phyloP scores from a whole-genome alignment of 2,888 invertebrate species.

The Herminia tarsipennalis region DNA sequence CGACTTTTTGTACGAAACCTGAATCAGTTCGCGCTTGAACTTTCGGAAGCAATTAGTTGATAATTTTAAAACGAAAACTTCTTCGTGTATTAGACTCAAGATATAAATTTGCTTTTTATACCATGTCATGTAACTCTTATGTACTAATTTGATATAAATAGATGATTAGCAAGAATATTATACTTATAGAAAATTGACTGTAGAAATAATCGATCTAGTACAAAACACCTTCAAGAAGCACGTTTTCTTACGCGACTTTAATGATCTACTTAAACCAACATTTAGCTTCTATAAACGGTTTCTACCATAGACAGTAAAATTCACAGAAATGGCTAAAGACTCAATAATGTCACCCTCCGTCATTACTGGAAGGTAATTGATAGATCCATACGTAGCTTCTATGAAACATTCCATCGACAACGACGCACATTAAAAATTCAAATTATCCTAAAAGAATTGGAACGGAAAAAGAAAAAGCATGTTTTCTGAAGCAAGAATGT shows the following conservation, averaged over 20 bases:
- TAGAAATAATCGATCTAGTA: too few relatives aligned
- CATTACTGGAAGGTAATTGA: slow-evolving; percentile 29
- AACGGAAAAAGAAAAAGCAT: slow-evolving; percentile 82
- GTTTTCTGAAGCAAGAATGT: slow-evolving; percentile 77
- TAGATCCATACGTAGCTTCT: slow-evolving; percentile 24
- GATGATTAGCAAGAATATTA: too few relatives aligned
- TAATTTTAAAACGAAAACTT: slow-evolving; percentile 40
- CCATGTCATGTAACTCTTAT: too few relatives aligned
- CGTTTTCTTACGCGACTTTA: not conserved
- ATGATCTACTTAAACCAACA: not conserved
- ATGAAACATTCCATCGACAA: slow-evolving; percentile 34
- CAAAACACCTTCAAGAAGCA: not conserved
- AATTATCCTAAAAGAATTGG: slow-evolving; percentile 76
- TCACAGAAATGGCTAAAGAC: slow-evolving; percentile 8
- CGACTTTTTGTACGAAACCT: slow-evolving; percentile 66
- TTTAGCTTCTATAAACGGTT: not conserved
- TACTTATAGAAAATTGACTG: too few relatives aligned
- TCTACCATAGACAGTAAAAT: slow-evolving; percentile 4
- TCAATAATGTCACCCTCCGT: slow-evolving; percentile 13
- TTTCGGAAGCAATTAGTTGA: slow-evolving; percentile 66
- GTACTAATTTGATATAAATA: too few relatives aligned
- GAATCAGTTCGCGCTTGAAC: slow-evolving; percentile 68
- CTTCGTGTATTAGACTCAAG: too few relatives aligned
- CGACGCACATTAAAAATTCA: slow-evolving; percentile 71
- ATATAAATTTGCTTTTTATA: too few relatives aligned